Conservation (phyloP, 2,888 invertebrate species). For the Leptodirus hochenwartii region DNA sequence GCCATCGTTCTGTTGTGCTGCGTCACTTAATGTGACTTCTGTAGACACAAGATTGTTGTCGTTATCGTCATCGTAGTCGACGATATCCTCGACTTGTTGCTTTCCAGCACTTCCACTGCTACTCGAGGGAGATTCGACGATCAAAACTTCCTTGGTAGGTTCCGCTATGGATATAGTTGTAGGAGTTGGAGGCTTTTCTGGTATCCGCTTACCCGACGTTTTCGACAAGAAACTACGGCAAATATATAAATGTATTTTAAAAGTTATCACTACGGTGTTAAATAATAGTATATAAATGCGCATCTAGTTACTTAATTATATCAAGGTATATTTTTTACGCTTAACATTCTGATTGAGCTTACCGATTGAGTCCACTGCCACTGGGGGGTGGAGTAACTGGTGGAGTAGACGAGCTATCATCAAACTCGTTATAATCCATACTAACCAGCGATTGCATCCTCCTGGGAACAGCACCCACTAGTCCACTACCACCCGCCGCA, state of each 20-base stretch:
- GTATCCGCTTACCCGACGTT: too few species aligned
- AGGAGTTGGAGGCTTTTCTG: too few species aligned
- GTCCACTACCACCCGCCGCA: conserved; percentile 17
- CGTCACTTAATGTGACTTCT: conserved; percentile 38
- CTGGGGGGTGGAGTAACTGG: conserved; percentile 33
- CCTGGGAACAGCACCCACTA: conserved; percentile 13
- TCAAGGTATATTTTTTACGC: too few species aligned
- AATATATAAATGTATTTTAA: too few species aligned
- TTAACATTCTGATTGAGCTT: too few species aligned
- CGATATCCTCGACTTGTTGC: conserved; percentile 30
- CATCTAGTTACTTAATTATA: too few species aligned
- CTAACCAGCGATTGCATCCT: conserved; percentile 34
- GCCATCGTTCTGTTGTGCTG: conserved; percentile 36
- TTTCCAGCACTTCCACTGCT: conserved; percentile 20
- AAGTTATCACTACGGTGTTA: too few species aligned
- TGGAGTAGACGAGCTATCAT: conserved; percentile 36
- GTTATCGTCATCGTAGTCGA: conserved; percentile 39
- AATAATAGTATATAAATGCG: too few species aligned
- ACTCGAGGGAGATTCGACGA: background rate
- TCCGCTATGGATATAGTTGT: too few species aligned
- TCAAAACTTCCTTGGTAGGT: too few species aligned
- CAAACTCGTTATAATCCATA: conserved; percentile 39
- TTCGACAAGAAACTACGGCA: too few species aligned
- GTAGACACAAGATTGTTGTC: conserved; percentile 37
- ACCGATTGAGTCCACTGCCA: too few species aligned